Conservation (phyloP, 2,797 vertebrate genomes). For the Linurgus olivaceus region DNA sequence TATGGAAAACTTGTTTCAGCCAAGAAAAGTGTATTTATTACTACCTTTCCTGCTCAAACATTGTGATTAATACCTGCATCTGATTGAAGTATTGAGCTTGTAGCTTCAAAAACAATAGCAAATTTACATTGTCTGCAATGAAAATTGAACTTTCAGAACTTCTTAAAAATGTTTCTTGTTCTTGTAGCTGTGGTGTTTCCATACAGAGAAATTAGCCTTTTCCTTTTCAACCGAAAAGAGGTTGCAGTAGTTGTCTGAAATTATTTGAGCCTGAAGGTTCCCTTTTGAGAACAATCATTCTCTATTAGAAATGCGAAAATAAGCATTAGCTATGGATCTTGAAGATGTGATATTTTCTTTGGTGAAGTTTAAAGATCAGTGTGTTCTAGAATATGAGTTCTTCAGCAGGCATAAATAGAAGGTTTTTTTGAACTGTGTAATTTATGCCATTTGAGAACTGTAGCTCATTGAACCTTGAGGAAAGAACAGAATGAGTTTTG, state of each 20-base stretch:
- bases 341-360: not conserved
- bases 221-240: accelerated
- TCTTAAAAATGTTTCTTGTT: not conserved
- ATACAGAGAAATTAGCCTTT: not conserved
- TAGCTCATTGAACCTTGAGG: not conserved
- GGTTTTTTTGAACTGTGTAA: not conserved
- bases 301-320: not conserved
- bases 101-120: not conserved
- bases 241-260: not conserved
- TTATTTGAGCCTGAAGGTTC: not conserved
- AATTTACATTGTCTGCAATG: not conserved
- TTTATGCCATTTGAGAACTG: not conserved
- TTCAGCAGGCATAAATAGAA: not conserved
- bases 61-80: not conserved
- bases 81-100: not conserved
- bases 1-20: not conserved
- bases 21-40: not conserved
- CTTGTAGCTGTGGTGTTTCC: not conserved
- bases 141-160: not conserved
- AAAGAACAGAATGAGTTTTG: not conserved
- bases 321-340: not conserved
- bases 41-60: not conserved
- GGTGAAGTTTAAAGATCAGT: not conserved
- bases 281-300: not conserved
- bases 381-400: not conserved